Evolutionary conservation across 2,888 invertebrate genomes (phyloP), one percentile per base, ranked within the genome.

Genomic region (Drosophila ustulata): DNA sequence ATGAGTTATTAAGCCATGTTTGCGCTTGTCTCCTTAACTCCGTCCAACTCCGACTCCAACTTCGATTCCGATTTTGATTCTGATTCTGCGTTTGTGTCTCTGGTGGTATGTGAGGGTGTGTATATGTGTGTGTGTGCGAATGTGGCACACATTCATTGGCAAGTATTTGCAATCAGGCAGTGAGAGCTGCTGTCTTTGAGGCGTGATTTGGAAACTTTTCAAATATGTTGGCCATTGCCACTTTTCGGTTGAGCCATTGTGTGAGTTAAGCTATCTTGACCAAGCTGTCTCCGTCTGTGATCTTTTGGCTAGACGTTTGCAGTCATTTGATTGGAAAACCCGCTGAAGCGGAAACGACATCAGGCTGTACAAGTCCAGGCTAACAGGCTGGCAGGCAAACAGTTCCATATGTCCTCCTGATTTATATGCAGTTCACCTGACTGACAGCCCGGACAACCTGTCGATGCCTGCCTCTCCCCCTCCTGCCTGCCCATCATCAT

Each of bases 311-410:
- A 80, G 82, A 64, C 71, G 50, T 62, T 72, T 61, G 80, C 83
- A 87, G 89, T 78, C 80, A 90, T 89, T 90, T 90, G 90, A 90
- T 90, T 90, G 89, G 85, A 90, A 90, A 90, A 87, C 72, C 58
- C 87, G 82, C 49, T 86, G 80, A 80, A 85, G 88, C 85, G 81
- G 81, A 89, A 87, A 78, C 75, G 73, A 75, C 78, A 77, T 66
- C 75, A 63, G 75, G 70, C 80, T 67, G 46, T 61, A 69, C 52
- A 63, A 32, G 39, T 45, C 26, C 55, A 32, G 26, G 18, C 18
- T 3, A 18, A 4, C 18, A 63, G 28, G 30, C 41, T 30, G 7
- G 9, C 46, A 11, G 34, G 11, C 32, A 32, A 9, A 7, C 11
- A 41, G 39, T 51, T 30, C 39, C 51, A 62, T 47, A 28, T 71